Percentiles rank a stretch among this genome's conserved stretches.
These are phyloP conservation scores for Stenurella melanura DNA, from an alignment of 2,888 invertebrate species.

Conservation along the genomic window DNA sequence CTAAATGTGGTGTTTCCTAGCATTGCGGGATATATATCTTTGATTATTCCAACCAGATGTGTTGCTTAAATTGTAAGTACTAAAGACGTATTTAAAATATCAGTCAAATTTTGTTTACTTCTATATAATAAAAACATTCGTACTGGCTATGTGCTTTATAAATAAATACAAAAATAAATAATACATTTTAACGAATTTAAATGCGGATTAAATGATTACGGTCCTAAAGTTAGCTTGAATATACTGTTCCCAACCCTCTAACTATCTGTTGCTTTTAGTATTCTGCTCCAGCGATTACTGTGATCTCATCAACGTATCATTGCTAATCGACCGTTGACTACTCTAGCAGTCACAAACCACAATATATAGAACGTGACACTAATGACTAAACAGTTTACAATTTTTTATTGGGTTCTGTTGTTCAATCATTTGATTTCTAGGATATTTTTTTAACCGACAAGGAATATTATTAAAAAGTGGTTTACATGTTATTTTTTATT, in stretches of 20 bases:
- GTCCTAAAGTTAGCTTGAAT: slow-evolving; percentile 14
- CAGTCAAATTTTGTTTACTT: too few species aligned
- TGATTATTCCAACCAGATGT: too few species aligned
- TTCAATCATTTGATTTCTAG: not conserved
- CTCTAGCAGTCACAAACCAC: slow-evolving; percentile 56
- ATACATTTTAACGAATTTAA: not conserved
- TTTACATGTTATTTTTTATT: too few species aligned
- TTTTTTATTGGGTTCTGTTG: slow-evolving; percentile 19
- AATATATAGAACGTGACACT: slow-evolving; percentile 60
- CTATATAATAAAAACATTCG: too few species aligned
- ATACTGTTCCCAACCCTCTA: slow-evolving; percentile 9
- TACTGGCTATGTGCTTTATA: not conserved
- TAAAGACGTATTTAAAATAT: too few species aligned
- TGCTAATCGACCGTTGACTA: slow-evolving; percentile 63
- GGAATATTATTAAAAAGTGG: too few species aligned
- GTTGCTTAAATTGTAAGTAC: too few species aligned
- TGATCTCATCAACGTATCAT: slow-evolving; percentile 63
- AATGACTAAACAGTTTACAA: slow-evolving; percentile 53
- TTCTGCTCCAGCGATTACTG: slow-evolving; percentile 59
- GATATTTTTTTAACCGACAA: too few species aligned
- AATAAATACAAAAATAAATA: not conserved
- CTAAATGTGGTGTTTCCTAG: too few species aligned
- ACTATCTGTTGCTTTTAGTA: slow-evolving; percentile 55
- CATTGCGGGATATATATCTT: too few species aligned
- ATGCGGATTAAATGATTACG: not conserved